Base-by-base conservation (phyloP, 2,797 vertebrate genomes). In the Melanotaenia boesemani region DNA sequence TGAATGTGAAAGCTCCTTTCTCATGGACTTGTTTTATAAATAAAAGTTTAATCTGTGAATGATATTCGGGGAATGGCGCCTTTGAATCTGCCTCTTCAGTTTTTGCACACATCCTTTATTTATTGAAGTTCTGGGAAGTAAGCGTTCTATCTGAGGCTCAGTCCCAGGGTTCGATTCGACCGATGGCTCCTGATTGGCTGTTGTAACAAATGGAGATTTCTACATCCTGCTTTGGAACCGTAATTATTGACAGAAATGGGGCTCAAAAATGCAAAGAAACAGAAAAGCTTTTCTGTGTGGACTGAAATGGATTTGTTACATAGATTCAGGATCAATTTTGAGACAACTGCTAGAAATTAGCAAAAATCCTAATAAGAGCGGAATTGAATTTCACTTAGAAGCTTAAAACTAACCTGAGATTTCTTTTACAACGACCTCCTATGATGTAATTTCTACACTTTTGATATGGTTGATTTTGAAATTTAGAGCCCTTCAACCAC, bases 1-100 rank as follows among this genome's bases (percentile, higher is more conserved):
- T 93, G 93, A 94, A 92, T 94, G 93, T 94, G 93, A 94, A 94
- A 67, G 79, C 70, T 88, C 83, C 62, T 61, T 91, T 92, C 88
- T 89, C 81, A 90, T 90, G 81, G 87, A 90, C 88, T 75, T 83
- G 81, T 93, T 93, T 93, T 89, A 70, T 91, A 88, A 92, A 92
- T 93, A 92, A 94, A 93, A 93, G 76, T 85, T 87, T 84, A 86
- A 88, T 88, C 81, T 92, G 85, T 90, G 90, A 90, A 82, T 57
- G 58, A 74, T 0, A 55, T 37, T 61, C 82, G 48, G 65, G 60
- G 68, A 72, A 46, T 30, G 34, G 26, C 74, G 50, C 37, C 52
- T 73, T 82, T 71, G 70, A 69, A 77, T 39, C 16, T 74, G 71
- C 75, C 67, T 20, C 39, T 65, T 68, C 22, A 20, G 34, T 55